Conservation (phyloP, 2,797 vertebrate species). For the Rhinella marina region DNA sequence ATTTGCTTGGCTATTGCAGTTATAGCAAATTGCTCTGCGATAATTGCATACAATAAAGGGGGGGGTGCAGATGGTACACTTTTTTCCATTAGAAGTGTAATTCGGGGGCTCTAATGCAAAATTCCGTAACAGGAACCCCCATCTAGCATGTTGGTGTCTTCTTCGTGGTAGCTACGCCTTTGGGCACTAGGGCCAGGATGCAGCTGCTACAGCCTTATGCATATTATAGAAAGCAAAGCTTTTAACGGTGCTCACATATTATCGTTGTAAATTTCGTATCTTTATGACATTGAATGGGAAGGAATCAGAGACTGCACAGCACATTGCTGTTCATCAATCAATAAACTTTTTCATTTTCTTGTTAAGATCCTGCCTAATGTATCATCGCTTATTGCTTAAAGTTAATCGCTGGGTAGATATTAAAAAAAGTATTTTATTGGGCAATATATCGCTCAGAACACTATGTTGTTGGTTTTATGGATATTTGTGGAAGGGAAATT, state of each 20-base stretch:
- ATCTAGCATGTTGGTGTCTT: no score
- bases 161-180: background rate
- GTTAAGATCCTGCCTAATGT: background rate
- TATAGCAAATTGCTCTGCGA: constrained; percentile 3
- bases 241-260: background rate
- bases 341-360: constrained; percentile 13
- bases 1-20: background rate
- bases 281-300: background rate
- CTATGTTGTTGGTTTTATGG: background rate
- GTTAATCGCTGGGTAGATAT: background rate
- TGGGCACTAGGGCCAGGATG: background rate
- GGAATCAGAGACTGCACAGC: background rate
- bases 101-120: background rate
- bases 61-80: constrained; percentile 5
- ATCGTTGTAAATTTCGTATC: background rate
- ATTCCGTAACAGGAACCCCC: background rate
- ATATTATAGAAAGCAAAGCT: background rate
- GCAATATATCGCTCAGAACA: background rate
- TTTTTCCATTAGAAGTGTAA: background rate
- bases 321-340: background rate
- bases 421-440: constrained; percentile 1
- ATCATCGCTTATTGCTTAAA: background rate
- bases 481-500: background rate
- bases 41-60: background rate
- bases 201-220: background rate